phyloP scores from a whole-genome alignment of 2,888 invertebrate species.

The Euzophera pinguis region DNA sequence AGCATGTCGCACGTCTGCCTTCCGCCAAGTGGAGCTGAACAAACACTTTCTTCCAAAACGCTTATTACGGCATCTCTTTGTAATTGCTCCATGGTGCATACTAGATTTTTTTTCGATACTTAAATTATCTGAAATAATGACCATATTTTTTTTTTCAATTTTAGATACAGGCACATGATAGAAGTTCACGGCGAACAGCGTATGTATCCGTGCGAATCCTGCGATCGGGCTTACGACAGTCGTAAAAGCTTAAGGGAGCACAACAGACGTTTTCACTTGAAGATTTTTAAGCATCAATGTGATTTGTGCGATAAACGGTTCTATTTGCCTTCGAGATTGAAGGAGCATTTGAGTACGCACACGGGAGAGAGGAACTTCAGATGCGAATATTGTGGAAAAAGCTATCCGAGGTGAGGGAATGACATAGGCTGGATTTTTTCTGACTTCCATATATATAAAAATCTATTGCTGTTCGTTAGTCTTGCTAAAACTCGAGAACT shows the following conservation, averaged over 20 bases:
- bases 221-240: constrained; percentile 63
- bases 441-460: too few species aligned
- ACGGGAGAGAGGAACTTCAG: constrained; percentile 74
- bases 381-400: constrained; percentile 79
- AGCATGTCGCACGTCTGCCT: too few species aligned
- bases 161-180: constrained; percentile 45
- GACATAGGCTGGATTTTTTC: too few species aligned
- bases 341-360: constrained; percentile 75
- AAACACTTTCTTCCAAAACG: too few species aligned
- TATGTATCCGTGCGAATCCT: constrained; percentile 59
- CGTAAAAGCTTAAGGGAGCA: constrained; percentile 64
- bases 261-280: constrained; percentile 50
- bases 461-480: too few species aligned
- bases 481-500: too few species aligned
- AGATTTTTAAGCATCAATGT: constrained; percentile 61
- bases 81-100: too few species aligned
- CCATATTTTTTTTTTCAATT: too few species aligned
- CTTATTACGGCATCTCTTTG: too few species aligned
- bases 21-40: too few species aligned
- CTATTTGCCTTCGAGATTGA: constrained; percentile 62
- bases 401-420: constrained; percentile 67
- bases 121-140: too few species aligned
- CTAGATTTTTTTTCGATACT: too few species aligned
- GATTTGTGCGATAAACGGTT: constrained; percentile 66
- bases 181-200: constrained; percentile 63